Base-by-base conservation (phyloP, 1,140 invertebrate species). In the Magallana gigas region DNA sequence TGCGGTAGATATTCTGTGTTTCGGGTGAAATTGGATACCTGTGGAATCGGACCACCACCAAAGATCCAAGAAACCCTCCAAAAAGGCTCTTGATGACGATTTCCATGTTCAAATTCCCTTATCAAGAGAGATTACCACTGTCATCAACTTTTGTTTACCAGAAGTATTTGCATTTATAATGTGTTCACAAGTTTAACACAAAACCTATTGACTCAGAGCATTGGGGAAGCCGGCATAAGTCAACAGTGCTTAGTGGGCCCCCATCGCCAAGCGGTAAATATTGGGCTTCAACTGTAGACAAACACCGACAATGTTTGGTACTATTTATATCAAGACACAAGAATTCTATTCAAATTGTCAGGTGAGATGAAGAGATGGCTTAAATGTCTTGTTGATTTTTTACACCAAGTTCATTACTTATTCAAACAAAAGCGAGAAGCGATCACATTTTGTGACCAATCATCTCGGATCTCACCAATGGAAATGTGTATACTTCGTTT, bases 181-280 rank as follows among this genome's bases (percentile, higher is more conserved):
- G 90, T 87, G 88, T 90, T 90, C 86, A 86, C 90, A 88, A 85
- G 62, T 88, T 85, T 58, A 86, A 90, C 81, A 90, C 84, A 89
- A 89, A 90, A 87, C 90, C 83, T 89, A 90, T 90, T 90, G 87
- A 88, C 86, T 87, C 82, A 84, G 18, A 71, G 83, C 76, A 85
- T 87, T 85, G 71, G 84, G 36, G 62, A 76, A 68, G 88, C 90
- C 88, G 86, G 89, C 89, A 81, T 90, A 76, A 87, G 90, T 90
- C 90, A 90, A 90, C 88, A 90, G 29, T 86, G 68, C 36, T 81
- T 82, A 57, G 83, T 48, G 59, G 58, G 64, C 59, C 8, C 36
- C n/a, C 29, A 18, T 62, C 82, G 87, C 87, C 85, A 60, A 57
- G 62, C 62, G 58, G 88, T 83, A 89, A 89, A 89, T 85, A 89